Evolutionary conservation across 2,888 invertebrate genomes (phyloP), one percentile per base, ranked within the genome.

Genomic region (Dryobotodes eremita): DNA sequence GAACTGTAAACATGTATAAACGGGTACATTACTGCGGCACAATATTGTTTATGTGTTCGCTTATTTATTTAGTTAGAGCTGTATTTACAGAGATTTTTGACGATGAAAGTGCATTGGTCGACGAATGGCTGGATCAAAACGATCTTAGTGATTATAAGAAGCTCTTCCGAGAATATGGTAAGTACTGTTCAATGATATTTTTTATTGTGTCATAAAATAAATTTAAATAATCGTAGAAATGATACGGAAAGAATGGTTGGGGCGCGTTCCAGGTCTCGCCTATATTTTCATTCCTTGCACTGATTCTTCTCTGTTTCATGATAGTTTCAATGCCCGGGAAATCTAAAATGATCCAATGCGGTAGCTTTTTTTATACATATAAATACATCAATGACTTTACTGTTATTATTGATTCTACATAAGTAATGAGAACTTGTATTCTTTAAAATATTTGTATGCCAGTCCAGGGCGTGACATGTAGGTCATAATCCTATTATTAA

Each of bases 101-200:
- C 90, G 97, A 97, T 90, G 97, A 97, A 88, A 94, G 96, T 87
- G 97, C 96, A 62, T 97, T 98, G 94, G 98, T 98, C 77, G 98
- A 98, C 90, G 97, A 97, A 92, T 98, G 98, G 98, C 95, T 98
- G 85, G 97, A 98, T 79, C 98, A 98, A 92, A 98, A 98, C 92
- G 97, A 98, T 86, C 97, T 98, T 83, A 97, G 97, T 55, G 97
- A 98, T 85, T 98, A 98, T 92, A 98, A 98, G 91, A 97, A 98
- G 86, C 94, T 98, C 53, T 98, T 98, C 93, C 97, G 96, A 89
- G 97, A 98, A 90, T 97, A 98, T 95, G 98, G 98, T 98, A 94
- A 97, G 97, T 97, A 75, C 65, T 75, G 59, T 3, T 23, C 55
- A 26, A 8, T 36, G 69, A 31, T 26, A 10, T 42, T 15, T 46